Evolutionary conservation across 2,113 vertebrate species (phyloP).

Genomic region (Esox niger): DNA sequence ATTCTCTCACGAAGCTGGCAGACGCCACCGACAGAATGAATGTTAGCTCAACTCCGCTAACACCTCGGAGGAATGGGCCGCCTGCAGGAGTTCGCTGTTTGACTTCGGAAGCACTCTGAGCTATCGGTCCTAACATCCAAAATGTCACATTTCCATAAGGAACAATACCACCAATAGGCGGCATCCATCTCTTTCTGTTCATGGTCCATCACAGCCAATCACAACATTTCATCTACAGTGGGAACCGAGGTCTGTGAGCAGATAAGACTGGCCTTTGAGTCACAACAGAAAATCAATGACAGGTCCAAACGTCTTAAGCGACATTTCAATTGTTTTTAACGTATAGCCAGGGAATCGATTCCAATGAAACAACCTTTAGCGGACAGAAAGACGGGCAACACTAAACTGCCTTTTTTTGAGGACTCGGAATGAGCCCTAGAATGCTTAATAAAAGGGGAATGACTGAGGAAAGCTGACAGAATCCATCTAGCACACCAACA

Average conservation of each 20-base stretch:
- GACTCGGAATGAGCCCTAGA: neutral
- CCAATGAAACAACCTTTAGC: neutral
- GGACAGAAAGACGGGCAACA: neutral
- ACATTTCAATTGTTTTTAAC: neutral
- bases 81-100: neutral
- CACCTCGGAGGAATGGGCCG: neutral
- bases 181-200: constrained; percentile 13
- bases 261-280: constrained; percentile 23
- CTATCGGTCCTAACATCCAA: constrained; percentile 26
- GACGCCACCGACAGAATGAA: neutral
- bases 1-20: no score
- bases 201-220: constrained; percentile 21
- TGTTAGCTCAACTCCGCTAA: neutral
- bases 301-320: neutral
- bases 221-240: constrained; percentile 17
- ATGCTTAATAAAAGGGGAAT: neutral
- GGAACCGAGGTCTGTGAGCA: constrained; percentile 1
- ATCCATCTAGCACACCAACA: neutral
- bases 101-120: constrained; percentile 23
- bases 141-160: constrained; percentile 59
- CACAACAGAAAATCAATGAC: constrained; percentile 26
- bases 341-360: constrained; percentile 5
- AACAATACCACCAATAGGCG: neutral
- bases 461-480: no score
- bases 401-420: neutral